phyloP scores from a whole-genome alignment of 2,797 vertebrate species.

The Rhadinocentrus ornatus region DNA sequence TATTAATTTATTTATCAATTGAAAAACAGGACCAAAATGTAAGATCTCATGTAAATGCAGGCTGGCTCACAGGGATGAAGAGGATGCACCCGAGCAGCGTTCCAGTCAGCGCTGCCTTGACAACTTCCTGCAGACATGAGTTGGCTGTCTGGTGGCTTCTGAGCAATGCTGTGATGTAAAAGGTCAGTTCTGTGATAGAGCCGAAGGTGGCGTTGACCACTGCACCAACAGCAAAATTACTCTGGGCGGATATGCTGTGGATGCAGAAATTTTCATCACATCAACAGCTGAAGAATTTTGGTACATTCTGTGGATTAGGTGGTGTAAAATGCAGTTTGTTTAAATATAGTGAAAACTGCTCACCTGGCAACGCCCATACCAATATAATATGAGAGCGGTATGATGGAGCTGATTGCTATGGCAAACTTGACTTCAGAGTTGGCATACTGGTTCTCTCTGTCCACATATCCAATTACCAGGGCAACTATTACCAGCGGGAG shows the following conservation, averaged over 20 bases:
- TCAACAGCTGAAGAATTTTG: not conserved
- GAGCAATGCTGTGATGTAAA: constrained; percentile 91
- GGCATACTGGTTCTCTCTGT: constrained; percentile 82
- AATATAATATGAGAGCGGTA: constrained; percentile 91
- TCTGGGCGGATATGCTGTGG: constrained; percentile 88
- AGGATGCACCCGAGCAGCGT: constrained; percentile 91
- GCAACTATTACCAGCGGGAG: constrained; percentile 88
- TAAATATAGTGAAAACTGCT: constrained; percentile 22
- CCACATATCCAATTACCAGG: constrained; percentile 86
- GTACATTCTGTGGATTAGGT: too few relatives aligned
- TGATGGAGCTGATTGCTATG: constrained; percentile 86
- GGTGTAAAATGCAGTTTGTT: too few relatives aligned
- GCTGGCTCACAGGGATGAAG: constrained; percentile 82
- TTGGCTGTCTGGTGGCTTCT: constrained; percentile 83
- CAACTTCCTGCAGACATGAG: constrained; percentile 88
- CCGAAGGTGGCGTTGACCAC: constrained; percentile 91
- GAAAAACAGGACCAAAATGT: too few relatives aligned
- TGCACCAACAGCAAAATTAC: constrained; percentile 89
- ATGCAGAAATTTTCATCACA: not conserved
- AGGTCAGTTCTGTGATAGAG: constrained; percentile 91
- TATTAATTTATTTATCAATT: too few relatives aligned
- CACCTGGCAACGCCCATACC: constrained; percentile 94
- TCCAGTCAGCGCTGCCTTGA: constrained; percentile 88
- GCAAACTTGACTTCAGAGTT: constrained; percentile 86
- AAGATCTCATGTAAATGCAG: not conserved